Evolutionary conservation across 2,113 vertebrate species (phyloP).

Genomic region (Anarrhichthys ocellatus): DNA sequence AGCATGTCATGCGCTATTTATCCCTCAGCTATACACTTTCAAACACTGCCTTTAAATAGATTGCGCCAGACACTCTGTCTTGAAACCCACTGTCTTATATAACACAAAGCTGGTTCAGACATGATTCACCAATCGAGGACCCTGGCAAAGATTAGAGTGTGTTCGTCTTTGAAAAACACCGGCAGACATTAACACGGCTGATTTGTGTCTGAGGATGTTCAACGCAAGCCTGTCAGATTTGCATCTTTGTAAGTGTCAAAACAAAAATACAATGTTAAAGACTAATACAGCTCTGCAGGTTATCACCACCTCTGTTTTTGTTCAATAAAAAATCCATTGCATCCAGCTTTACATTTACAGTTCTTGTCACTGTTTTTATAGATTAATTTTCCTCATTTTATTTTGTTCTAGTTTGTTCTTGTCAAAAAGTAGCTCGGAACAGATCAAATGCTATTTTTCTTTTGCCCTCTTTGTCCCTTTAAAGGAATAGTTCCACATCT

Average conservation of each 20-base stretch:
- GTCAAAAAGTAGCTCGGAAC: neutral
- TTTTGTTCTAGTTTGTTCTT: neutral
- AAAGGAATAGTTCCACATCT: neutral
- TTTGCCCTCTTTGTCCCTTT: neutral
- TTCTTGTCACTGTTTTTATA: neutral
- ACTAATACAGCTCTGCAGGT: neutral
- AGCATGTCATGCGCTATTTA: conserved; percentile 55
- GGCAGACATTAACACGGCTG: conserved; percentile 22
- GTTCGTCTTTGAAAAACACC: conserved; percentile 30
- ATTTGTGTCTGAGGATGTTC: neutral
- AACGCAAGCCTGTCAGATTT: neutral
- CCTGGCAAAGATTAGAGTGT: conserved; percentile 7
- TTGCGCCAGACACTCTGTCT: conserved; percentile 41
- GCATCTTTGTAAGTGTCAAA: neutral
- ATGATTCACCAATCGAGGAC: conserved; percentile 39
- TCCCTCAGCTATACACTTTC: conserved; percentile 47
- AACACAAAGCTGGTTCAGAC: conserved; percentile 49
- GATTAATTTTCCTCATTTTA: neutral
- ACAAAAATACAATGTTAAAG: neutral
- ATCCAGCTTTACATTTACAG: neutral
- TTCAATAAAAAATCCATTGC: neutral
- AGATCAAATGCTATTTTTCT: neutral
- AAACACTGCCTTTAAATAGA: conserved; percentile 68
- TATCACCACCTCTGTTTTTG: neutral
- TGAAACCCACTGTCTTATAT: conserved; percentile 51